Base-by-base conservation (phyloP, 1,140 invertebrate genomes). In the Atta cephalotes region DNA sequence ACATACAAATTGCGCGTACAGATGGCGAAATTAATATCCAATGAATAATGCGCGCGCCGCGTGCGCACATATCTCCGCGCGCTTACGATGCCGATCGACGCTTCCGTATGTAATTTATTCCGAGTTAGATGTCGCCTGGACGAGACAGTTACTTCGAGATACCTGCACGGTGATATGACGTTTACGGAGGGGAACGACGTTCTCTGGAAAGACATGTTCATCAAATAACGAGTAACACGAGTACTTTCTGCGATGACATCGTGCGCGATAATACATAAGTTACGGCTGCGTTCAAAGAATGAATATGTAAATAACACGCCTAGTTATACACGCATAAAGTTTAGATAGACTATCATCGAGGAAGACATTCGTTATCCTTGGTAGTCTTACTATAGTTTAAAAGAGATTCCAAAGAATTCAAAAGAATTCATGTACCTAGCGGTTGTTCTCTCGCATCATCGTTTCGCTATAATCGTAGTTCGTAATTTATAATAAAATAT, bases 11-110 rank as follows among this genome's bases (percentile, higher is more conserved):
- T 60, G 68, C 66, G 53, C 53, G 65, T 51, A 49, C 80, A 62
- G 80, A 74, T 84, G 80, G 71, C 28, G 80, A 84, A 84, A 84
- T 84, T 84, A 84, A 84, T 84, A 84, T 84, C 56, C 56, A 31
- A 82, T 62, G 80, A 84, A 76, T 84, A 62, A 74, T 84, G 39
- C 56, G 70, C 39, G 68, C 39, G 45, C 16, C 76, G 77, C n/a
- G 60, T 14, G 60, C 25, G 21, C 63, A 28, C 28, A 63, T 66
- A 56, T 68, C 49, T 25, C 65, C 31, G 31, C 28, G 80, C 80
- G 80, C 80, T 58, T 31, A 56, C 49, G 45, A 63, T 80, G 56
- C 62, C 62, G 78, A 81, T 81, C 78, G 78, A 12, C 80, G 39
- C 70, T 84, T 76, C 56, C 80, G 70, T 76, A 76, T 56, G 25